phyloP scores from a whole-genome alignment of 2,797 vertebrate genomes.

The Orientallactaga sibirica region DNA sequence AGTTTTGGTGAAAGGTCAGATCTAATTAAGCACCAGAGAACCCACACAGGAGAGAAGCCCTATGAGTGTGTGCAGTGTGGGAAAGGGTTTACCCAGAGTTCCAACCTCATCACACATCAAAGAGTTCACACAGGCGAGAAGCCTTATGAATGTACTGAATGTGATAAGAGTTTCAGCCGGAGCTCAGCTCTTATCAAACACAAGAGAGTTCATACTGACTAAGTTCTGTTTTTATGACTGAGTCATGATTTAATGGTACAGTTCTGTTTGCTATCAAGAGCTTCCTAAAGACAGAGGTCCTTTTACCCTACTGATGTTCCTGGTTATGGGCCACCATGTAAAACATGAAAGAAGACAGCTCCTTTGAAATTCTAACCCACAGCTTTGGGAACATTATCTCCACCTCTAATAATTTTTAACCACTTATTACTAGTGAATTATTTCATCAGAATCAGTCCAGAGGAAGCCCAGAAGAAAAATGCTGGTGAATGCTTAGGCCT shows the following conservation, averaged over 20 bases:
- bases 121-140: slow-evolving; percentile 83
- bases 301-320: slow-evolving; percentile 52
- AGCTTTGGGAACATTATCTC: slow-evolving; percentile 16
- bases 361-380: slow-evolving; percentile 56
- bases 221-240: slow-evolving; percentile 7
- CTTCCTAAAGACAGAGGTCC: slow-evolving; percentile 28
- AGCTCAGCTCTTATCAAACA: slow-evolving; percentile 85
- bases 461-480: slow-evolving; percentile 42
- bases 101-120: slow-evolving; percentile 84
- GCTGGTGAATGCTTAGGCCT: slow-evolving; percentile 48
- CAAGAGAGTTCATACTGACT: slow-evolving; percentile 83
- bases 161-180: slow-evolving; percentile 83
- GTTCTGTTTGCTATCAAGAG: slow-evolving; percentile 34
- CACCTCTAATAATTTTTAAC: slow-evolving; percentile 55
- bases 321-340: slow-evolving; percentile 46
- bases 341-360: slow-evolving; percentile 46
- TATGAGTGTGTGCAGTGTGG: slow-evolving; percentile 84
- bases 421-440: slow-evolving; percentile 14
- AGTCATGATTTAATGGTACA: slow-evolving; percentile 55
- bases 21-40: slow-evolving; percentile 84
- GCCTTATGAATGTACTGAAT: slow-evolving; percentile 83
- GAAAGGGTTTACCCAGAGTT: slow-evolving; percentile 84
- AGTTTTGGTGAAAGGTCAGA: slow-evolving; percentile 85
- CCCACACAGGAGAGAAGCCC: slow-evolving; percentile 84
- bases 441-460: slow-evolving; percentile 39